A percentile compares a stretch with the other conserved stretches of the same genome.
Conservation (phyloP, 2,113 vertebrate genomes). For the Channa argus region DNA sequence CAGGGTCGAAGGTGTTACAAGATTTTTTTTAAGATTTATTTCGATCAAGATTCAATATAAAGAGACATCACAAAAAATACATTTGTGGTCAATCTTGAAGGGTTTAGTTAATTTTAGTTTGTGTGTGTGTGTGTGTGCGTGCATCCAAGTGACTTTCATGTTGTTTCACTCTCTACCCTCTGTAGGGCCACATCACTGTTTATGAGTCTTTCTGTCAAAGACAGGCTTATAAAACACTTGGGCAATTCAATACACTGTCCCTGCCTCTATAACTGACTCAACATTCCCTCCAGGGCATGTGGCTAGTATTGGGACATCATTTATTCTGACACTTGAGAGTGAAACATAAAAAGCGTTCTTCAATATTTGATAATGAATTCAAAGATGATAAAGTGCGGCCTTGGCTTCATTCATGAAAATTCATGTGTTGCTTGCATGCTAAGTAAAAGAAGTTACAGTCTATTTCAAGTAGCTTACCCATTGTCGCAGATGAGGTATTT, state of each 20-base stretch:
- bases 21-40: conserved; percentile 42
- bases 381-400: conserved; percentile 66
- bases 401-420: conserved; percentile 59
- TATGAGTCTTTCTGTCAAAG: conserved; percentile 74
- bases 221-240: conserved; percentile 70
- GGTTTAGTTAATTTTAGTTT: conserved; percentile 6
- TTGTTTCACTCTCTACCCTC: conserved; percentile 45
- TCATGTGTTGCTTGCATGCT: conserved; percentile 48
- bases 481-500: conserved; percentile 40
- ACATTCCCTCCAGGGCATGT: conserved; percentile 61
- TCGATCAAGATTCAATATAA: conserved; percentile 47
- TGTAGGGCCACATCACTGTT: conserved; percentile 56
- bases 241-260: conserved; percentile 69
- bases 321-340: conserved; percentile 74
- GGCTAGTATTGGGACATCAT: conserved; percentile 72
- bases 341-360: conserved; percentile 68
- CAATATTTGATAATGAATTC: conserved; percentile 79
- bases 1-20: conserved; percentile 44
- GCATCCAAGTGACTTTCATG: not conserved
- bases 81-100: conserved; percentile 1
- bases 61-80: conserved; percentile 4
- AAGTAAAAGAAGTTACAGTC: conserved; percentile 31
- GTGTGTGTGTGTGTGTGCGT: conserved; percentile 11
- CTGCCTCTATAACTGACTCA: conserved; percentile 69
- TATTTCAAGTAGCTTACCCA: conserved; percentile 23